Evolutionary conservation across 2,113 vertebrate species (phyloP).

Genomic region (Macrotis lagotis): DNA sequence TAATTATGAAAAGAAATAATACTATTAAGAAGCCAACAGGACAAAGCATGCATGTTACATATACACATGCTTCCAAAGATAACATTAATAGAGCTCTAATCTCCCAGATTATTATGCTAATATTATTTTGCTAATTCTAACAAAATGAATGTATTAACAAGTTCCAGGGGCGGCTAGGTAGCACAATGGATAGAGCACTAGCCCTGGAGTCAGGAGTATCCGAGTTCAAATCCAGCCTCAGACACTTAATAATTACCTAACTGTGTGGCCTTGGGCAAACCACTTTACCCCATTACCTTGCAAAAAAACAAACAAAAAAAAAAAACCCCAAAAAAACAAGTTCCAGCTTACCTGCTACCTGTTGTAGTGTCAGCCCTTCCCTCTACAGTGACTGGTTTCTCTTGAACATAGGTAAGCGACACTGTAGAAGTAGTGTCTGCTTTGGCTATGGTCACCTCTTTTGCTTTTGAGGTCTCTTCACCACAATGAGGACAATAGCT

Average conservation of each 20-base stretch:
- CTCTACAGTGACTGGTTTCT: conserved; percentile 83
- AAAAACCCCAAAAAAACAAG: no score
- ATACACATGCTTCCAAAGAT: fast-evolving
- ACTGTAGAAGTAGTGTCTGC: conserved; percentile 91
- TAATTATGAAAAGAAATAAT: background rate
- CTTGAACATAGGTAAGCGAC: conserved; percentile 81
- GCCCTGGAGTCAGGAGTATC: no score
- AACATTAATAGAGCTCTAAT: fast-evolving
- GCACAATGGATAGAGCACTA: no score
- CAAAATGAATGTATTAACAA: background rate
- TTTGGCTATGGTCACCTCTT: conserved; percentile 91
- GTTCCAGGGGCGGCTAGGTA: no score
- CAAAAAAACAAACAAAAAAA: no score
- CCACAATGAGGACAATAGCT: conserved; percentile 98
- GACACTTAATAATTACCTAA: no score
- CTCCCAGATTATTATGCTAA: background rate
- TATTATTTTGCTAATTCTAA: background rate
- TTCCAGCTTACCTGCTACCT: conserved; percentile 85
- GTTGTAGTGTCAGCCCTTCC: conserved; percentile 97
- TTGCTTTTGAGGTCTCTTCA: conserved; percentile 92
- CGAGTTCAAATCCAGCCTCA: no score
- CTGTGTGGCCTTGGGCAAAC: no score
- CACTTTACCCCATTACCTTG: no score
- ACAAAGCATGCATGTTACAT: background rate
- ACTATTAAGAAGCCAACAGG: background rate